Evolutionary conservation across 1,140 invertebrate genomes (phyloP), one percentile per base, ranked within the genome.

Genomic region (Trichonephila clavipes): DNA sequence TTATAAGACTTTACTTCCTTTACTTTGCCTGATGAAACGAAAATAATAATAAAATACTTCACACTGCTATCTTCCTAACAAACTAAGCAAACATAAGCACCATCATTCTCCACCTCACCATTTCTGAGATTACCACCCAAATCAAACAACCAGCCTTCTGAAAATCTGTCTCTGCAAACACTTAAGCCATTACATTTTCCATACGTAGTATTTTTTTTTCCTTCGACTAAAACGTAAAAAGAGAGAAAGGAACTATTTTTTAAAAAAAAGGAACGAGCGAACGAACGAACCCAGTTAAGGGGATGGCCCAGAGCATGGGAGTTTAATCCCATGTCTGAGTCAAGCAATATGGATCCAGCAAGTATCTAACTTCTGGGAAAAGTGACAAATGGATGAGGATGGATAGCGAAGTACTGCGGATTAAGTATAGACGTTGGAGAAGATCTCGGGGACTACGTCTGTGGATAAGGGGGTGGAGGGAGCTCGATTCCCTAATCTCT

Each of bases 251-350:
- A 24, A 2, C 44, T 1, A 12, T 12, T 58, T 12, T 58, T 59
- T 2, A 19, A 87, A 87, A 34, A 87, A 64, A 62, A 64, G 59
- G 24, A 62, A 87, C 44, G n/a, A 10, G 16, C 16, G 81, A 62
- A 87, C 44, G n/a, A 10, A 19, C 16, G 81, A 58, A 8, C 24
- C 72, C n/a, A 59, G 82, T 51, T 51, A 59, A 86, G n/a, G 58
- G 40, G 44, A 85, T 58, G 44, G 82, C n/a, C n/a, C 14, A 24
- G 85, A 34, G 44, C 58, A n/a, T 62, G 19, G 85, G 18, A 87
- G 85, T 62, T 87, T 87, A 87, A 87, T 87, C 85, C 85, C 40
- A 24, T 7, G 85, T 16, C 62, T 87, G 85, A 87, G 85, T 64
- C 85, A 87, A 87, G 85, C 85, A 87, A 64, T 87, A 87, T 64